Conservation (phyloP, 2,113 vertebrate genomes). For the Chaetura pelagica region DNA sequence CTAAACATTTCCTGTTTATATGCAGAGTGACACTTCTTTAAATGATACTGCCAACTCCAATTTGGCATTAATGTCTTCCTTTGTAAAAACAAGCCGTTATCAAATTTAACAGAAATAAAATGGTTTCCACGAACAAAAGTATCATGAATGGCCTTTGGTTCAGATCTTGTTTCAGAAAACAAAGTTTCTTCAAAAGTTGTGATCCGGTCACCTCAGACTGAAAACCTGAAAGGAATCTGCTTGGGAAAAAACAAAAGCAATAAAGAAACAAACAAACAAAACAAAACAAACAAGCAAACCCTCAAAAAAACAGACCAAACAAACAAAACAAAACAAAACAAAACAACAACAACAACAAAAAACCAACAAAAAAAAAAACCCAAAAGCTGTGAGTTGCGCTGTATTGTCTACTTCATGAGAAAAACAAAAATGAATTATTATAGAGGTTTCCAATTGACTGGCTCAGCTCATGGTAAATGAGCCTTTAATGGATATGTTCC, state of each 20-base stretch:
- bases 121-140: conserved; percentile 6
- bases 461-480: neutral
- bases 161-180: neutral
- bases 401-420: neutral
- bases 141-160: neutral
- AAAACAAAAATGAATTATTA: neutral
- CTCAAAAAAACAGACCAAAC: too few species aligned
- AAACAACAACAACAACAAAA: too few species aligned
- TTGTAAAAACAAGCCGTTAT: conserved; percentile 60
- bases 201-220: neutral
- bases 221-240: neutral
- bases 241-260: neutral
- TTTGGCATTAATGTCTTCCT: conserved; percentile 24
- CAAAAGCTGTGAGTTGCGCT: neutral
- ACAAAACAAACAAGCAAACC: too few species aligned
- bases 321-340: too few species aligned
- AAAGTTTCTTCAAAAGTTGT: neutral
- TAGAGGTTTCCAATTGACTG: neutral
- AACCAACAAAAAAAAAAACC: too few species aligned
- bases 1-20: conserved; percentile 73
- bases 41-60: conserved; percentile 35
- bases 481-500: neutral
- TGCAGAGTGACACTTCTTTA: conserved; percentile 54
- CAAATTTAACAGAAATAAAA: conserved; percentile 40
- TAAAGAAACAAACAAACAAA: too few species aligned